A percentile compares a stretch with the other conserved stretches of the same genome.
Conservation (phyloP, 2,888 invertebrate species). For the Imbricaverruca yamaguchii region DNA sequence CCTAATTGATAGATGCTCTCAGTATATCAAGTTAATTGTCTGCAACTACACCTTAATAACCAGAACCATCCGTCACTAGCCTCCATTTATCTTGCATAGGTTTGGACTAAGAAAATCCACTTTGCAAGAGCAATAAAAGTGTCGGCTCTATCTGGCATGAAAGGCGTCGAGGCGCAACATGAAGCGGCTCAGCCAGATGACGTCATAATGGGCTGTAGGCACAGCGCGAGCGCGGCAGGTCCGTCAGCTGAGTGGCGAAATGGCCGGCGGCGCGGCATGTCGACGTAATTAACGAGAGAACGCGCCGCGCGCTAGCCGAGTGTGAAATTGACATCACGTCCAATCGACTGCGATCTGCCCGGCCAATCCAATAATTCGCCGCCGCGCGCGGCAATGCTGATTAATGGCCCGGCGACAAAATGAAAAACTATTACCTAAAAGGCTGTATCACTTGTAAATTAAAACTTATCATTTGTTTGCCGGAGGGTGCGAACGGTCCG, state of each 20-base stretch:
- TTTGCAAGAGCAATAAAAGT: background rate
- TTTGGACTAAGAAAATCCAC: background rate
- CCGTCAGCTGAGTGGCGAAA: background rate
- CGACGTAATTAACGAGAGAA: background rate
- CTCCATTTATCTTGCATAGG: background rate
- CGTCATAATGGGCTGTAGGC: background rate
- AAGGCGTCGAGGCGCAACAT: background rate
- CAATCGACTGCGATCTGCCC: background rate
- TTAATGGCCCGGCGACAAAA: slow-evolving; percentile 6
- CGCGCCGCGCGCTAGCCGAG: background rate
- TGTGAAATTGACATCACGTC: slow-evolving; percentile 19
- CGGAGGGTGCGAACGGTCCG: slow-evolving; percentile 11
- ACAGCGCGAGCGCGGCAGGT: background rate
- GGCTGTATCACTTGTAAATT: slow-evolving; percentile 22
- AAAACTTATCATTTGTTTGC: slow-evolving; percentile 20
- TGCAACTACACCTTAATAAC: slow-evolving; percentile 4
- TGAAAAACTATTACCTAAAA: slow-evolving; percentile 22
- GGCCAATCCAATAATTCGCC: slow-evolving; percentile 14
- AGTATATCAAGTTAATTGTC: slow-evolving; percentile 5
- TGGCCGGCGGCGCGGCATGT: background rate
- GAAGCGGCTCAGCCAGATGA: background rate
- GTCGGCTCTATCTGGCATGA: background rate
- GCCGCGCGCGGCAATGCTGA: slow-evolving; percentile 1
- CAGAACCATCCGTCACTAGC: background rate
- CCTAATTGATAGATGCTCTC: background rate